A percentile compares a stretch with the other conserved stretches of the same genome.
phyloP scores from a whole-genome alignment of 2,113 vertebrate genomes.

The Petrocephalus microphthalmus region DNA sequence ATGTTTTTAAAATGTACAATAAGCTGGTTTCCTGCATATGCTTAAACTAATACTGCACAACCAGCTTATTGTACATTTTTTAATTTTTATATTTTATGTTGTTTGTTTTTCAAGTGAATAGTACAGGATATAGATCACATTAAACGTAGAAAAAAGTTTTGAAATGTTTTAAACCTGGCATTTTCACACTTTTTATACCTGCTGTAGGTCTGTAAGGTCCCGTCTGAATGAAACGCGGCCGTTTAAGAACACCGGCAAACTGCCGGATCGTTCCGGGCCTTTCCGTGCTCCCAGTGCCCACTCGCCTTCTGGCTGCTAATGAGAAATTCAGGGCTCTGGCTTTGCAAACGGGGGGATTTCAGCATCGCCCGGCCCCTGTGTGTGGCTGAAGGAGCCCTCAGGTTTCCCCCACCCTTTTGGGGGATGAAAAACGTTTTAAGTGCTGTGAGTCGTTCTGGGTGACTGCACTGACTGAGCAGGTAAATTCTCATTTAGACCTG shows the following conservation, averaged over 20 bases:
- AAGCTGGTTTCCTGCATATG: no score
- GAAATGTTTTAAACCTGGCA: no score
- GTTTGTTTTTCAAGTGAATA: no score
- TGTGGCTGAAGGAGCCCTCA: neutral
- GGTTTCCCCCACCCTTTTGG: neutral
- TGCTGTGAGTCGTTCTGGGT: neutral
- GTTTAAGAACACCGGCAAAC: neutral
- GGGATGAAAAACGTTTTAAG: conserved; percentile 10
- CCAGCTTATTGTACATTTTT: no score
- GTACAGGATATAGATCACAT: no score
- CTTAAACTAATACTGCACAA: no score
- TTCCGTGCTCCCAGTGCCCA: neutral
- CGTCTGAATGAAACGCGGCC: neutral
- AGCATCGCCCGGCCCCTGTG: neutral
- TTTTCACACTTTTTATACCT: no score
- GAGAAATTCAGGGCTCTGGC: neutral
- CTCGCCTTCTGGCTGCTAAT: neutral
- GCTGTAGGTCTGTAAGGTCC: neutral
- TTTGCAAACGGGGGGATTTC: neutral
- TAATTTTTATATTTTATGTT: no score
- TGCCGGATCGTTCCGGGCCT: neutral
- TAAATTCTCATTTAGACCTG: conserved; percentile 1
- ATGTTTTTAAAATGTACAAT: no score
- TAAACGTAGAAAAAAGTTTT: no score
- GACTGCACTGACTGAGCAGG: neutral